Conservation (phyloP, 2,888 invertebrate species). For the Orchestes rusci region DNA sequence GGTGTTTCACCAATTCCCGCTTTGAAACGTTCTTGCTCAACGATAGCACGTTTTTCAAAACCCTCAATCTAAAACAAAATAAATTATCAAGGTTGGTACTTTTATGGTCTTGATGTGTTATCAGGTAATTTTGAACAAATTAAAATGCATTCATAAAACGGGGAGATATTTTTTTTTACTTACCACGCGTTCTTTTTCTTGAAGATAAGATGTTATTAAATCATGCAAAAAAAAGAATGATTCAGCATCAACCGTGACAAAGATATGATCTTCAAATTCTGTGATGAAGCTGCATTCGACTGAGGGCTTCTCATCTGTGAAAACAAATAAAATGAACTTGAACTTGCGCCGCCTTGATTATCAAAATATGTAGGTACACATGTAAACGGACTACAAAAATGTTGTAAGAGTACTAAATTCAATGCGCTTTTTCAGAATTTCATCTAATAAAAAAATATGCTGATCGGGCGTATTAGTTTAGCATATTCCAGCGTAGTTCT, state of each 20-base stretch:
- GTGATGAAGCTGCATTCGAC: constrained; percentile 97
- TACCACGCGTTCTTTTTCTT: constrained; percentile 83
- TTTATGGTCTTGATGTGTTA: no score
- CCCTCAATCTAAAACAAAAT: constrained; percentile 30
- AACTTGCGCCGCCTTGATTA: background rate
- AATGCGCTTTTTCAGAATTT: no score
- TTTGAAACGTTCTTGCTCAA: constrained; percentile 31
- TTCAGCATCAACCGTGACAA: constrained; percentile 96
- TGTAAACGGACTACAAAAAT: background rate
- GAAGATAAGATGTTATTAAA: constrained; percentile 90
- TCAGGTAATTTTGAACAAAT: no score
- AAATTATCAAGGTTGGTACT: background rate
- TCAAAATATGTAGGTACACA: background rate
- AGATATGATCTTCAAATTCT: constrained; percentile 97
- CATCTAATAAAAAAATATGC: no score
- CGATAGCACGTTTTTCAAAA: constrained; percentile 31
- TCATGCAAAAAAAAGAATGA: constrained; percentile 97
- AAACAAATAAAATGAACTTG: constrained; percentile 5
- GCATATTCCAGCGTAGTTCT: background rate
- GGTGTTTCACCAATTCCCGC: constrained; percentile 27
- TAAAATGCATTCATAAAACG: no score
- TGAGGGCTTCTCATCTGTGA: constrained; percentile 68
- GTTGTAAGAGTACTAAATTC: no score
- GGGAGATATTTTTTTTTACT: no score
- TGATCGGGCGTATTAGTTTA: background rate